Evolutionary conservation across 1,140 invertebrate species (phyloP).

Genomic region (Dendroctonus valens): DNA sequence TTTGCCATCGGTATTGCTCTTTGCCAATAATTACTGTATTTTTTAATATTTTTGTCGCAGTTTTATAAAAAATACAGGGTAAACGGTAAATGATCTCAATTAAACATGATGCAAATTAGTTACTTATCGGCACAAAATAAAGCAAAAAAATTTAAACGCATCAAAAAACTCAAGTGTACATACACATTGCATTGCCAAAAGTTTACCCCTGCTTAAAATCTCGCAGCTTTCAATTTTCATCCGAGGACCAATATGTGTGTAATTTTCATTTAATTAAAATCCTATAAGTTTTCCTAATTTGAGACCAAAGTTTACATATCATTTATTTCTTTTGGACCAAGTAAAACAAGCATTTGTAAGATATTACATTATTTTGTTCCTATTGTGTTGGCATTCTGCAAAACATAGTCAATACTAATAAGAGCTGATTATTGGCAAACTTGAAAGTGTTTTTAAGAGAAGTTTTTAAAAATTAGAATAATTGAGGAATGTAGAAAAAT

Average conservation of each 20-base stretch:
- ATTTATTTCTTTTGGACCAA: constrained; percentile 43
- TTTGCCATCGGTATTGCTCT: constrained; percentile 38
- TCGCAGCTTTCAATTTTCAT: constrained; percentile 8
- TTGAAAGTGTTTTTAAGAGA: constrained; percentile 26
- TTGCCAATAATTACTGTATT: constrained; percentile 45
- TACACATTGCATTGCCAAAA: no score
- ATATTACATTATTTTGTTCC: constrained; percentile 23
- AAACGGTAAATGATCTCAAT: neutral
- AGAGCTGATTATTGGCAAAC: constrained; percentile 48
- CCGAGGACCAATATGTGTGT: constrained; percentile 33
- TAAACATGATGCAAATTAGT: neutral
- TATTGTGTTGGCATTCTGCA: constrained; percentile 15
- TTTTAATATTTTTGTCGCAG: constrained; percentile 9
- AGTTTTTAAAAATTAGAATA: constrained; percentile 22
- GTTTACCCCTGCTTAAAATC: no score
- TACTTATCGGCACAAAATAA: neutral
- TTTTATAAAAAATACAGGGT: neutral
- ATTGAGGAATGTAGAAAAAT: constrained; percentile 31
- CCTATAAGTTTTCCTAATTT: constrained; percentile 22
- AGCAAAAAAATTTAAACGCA: no score
- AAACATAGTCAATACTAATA: constrained; percentile 34
- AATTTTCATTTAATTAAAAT: constrained; percentile 22
- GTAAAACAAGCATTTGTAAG: constrained; percentile 30
- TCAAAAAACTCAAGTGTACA: no score
- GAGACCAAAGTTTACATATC: constrained; percentile 46